A percentile compares a stretch with the other conserved stretches of the same genome.
phyloP scores from a whole-genome alignment of 2,888 invertebrate species.

The Anodontia alba region DNA sequence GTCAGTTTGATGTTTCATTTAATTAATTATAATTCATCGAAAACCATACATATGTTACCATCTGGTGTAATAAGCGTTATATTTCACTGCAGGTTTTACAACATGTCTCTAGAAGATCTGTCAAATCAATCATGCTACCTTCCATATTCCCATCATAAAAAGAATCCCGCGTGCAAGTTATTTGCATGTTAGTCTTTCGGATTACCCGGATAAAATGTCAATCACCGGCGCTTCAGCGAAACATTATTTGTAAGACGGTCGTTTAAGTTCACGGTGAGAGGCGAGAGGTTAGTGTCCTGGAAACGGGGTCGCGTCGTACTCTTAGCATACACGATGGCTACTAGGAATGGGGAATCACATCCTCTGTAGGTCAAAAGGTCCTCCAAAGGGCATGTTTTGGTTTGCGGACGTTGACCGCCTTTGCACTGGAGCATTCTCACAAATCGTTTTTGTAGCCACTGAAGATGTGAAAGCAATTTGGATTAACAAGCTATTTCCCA shows the following conservation, averaged over 20 bases:
- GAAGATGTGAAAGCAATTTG: conserved; percentile 6
- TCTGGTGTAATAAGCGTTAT: too few species aligned
- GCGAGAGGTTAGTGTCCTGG: neutral
- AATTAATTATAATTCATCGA: too few species aligned
- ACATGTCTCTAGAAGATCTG: neutral
- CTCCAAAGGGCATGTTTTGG: neutral
- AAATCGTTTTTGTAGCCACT: neutral
- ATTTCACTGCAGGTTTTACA: neutral
- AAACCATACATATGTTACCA: too few species aligned
- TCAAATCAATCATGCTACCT: neutral
- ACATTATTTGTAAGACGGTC: neutral
- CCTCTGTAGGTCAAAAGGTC: neutral
- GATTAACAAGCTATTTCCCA: conserved; percentile 2
- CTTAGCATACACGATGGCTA: neutral
- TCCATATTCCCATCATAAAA: neutral
- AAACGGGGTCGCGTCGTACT: neutral
- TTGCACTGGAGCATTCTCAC: neutral
- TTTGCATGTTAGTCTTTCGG: conserved; percentile 14
- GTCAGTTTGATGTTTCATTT: too few species aligned
- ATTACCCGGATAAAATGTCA: conserved; percentile 4
- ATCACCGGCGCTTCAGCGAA: neutral
- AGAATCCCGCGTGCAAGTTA: conserved; percentile 12
- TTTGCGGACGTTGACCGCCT: neutral
- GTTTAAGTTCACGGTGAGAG: neutral
- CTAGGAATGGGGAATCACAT: neutral